Percentiles rank a stretch among this genome's conserved stretches.
Evolutionary conservation across 2,888 invertebrate species (phyloP).

Genomic region (Coecobrya sp.): DNA sequence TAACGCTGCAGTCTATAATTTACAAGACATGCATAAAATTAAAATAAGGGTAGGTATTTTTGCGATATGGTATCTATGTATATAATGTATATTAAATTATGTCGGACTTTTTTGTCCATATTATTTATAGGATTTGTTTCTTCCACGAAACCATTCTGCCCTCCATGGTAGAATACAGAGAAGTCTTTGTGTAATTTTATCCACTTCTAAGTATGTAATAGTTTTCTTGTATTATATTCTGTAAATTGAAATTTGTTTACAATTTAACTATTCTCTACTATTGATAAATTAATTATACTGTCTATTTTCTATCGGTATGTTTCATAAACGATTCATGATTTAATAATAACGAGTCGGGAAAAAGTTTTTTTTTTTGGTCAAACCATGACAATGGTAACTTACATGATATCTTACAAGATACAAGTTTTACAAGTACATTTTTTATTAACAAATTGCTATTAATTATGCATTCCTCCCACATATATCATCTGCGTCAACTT

Average conservation of each 20-base stretch:
- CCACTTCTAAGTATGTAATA: too few species aligned
- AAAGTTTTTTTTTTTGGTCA: slow-evolving; percentile 30
- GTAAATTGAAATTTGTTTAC: neutral
- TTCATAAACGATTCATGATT: neutral
- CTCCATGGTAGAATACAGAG: too few species aligned
- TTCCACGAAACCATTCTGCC: too few species aligned
- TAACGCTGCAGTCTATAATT: too few species aligned
- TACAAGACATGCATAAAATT: neutral
- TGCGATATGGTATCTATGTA: neutral
- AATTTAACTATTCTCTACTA: neutral
- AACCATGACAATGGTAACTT: slow-evolving; percentile 46
- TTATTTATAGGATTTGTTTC: too few species aligned
- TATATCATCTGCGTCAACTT: too few species aligned
- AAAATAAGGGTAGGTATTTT: neutral
- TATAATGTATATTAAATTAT: neutral
- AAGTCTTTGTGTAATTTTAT: too few species aligned
- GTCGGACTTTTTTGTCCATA: too few species aligned
- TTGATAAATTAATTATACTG: neutral
- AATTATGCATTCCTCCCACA: neutral
- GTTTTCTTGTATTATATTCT: neutral
- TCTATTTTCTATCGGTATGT: neutral
- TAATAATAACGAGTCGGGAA: neutral
- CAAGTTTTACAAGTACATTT: neutral
- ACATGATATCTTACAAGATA: neutral
- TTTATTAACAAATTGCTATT: neutral